These are phyloP conservation scores for Bombylius major DNA, from an alignment of 2,888 invertebrate genomes.

Conservation along the genomic window DNA sequence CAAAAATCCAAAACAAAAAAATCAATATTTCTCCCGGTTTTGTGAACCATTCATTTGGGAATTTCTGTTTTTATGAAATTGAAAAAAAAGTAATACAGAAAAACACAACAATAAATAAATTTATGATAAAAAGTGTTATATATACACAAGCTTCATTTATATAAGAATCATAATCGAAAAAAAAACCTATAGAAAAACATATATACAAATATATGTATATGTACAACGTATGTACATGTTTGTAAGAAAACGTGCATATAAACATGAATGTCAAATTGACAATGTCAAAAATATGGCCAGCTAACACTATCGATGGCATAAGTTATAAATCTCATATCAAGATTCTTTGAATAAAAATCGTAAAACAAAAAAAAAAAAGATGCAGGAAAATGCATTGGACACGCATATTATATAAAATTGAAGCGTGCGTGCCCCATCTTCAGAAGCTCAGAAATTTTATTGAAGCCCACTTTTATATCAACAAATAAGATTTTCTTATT, in stretches of 20 bases:
- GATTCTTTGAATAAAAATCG: slow-evolving; percentile 5
- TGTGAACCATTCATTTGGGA: too few relatives aligned
- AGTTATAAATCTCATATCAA: slow-evolving; percentile 20
- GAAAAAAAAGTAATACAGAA: too few relatives aligned
- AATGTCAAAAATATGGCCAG: slow-evolving; percentile 21
- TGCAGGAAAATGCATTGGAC: slow-evolving; percentile 10
- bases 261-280: slow-evolving; percentile 17
- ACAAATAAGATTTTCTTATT: too few relatives aligned
- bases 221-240: background rate
- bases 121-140: too few relatives aligned
- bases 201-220: background rate
- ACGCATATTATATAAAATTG: background rate
- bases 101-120: too few relatives aligned
- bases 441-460: too few relatives aligned
- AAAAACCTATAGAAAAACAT: too few relatives aligned
- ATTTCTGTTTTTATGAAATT: too few relatives aligned
- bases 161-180: too few relatives aligned
- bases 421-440: slow-evolving; percentile 2
- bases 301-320: slow-evolving; percentile 20
- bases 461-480: too few relatives aligned
- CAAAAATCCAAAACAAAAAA: background rate
- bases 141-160: too few relatives aligned
- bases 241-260: background rate
- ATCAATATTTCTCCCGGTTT: too few relatives aligned
- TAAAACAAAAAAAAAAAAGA: slow-evolving; percentile 1